A percentile compares a stretch with the other conserved stretches of the same genome.
Conservation (phyloP, 2,797 vertebrate genomes). For the Euthynnus affinis region DNA sequence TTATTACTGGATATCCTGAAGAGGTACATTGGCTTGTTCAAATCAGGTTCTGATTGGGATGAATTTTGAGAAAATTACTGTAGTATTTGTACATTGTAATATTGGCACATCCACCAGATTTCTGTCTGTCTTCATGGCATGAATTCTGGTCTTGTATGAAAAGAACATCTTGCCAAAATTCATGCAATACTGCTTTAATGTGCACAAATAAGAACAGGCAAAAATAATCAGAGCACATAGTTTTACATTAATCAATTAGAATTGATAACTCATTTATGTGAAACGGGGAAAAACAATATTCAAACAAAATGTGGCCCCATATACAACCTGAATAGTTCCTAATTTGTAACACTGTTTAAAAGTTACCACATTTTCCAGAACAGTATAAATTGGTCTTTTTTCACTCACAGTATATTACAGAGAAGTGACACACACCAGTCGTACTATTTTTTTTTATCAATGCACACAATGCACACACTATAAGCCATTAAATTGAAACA, state of each 20-base stretch:
- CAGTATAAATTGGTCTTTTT: neutral
- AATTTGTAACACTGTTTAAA: too few relatives aligned
- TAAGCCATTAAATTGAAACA: neutral
- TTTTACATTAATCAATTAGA: neutral
- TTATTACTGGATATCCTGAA: neutral
- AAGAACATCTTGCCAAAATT: neutral
- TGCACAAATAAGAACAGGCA: neutral
- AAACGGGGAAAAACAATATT: too few relatives aligned
- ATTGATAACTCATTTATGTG: too few relatives aligned
- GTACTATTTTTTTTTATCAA: too few relatives aligned
- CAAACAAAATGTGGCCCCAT: too few relatives aligned
- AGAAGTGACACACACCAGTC: neutral
- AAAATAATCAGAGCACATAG: too few relatives aligned
- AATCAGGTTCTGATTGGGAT: neutral
- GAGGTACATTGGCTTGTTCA: neutral
- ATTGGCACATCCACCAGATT: neutral
- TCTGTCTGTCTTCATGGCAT: neutral
- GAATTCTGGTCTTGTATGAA: neutral
- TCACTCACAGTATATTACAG: neutral
- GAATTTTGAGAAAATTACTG: neutral
- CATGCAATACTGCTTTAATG: neutral
- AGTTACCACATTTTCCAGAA: neutral
- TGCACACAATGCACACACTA: too few relatives aligned
- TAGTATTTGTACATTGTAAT: neutral
- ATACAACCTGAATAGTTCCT: too few relatives aligned